Conservation (phyloP, 2,797 vertebrate genomes). For the Alosa sapidissima region DNA sequence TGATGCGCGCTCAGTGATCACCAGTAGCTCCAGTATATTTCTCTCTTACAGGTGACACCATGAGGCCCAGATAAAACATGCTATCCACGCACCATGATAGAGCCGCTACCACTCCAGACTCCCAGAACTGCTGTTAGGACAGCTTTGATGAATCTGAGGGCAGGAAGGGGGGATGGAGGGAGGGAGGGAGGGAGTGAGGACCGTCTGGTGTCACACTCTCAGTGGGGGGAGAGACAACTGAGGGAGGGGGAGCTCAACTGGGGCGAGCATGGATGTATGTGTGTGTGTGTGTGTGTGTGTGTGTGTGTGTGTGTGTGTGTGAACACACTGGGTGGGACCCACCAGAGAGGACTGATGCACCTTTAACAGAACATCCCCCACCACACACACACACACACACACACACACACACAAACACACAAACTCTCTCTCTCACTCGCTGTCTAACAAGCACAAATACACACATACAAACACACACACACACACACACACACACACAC, state of each 20-base stretch:
- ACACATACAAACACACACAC: neutral
- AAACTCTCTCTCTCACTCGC: no score
- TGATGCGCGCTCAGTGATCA: neutral
- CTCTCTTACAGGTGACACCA: slow-evolving; percentile 4
- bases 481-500: neutral
- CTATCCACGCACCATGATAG: neutral
- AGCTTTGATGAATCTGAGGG: neutral
- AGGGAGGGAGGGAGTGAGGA: neutral
- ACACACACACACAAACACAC: neutral
- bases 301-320: neutral
- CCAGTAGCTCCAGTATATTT: neutral
- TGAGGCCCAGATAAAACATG: neutral
- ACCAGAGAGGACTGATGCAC: neutral
- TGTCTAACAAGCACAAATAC: neutral
- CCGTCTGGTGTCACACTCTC: neutral
- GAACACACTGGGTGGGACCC: neutral
- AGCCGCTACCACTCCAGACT: neutral
- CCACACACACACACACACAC: neutral
- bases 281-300: neutral
- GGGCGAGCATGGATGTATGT: neutral
- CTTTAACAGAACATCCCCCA: neutral
- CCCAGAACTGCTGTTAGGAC: slow-evolving; percentile 31
- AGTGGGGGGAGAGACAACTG: neutral
- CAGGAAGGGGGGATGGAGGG: neutral
- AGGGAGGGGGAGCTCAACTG: neutral